Evolutionary conservation across 2,797 vertebrate species (phyloP).

Genomic region (Pseudotriccus pelzelni): DNA sequence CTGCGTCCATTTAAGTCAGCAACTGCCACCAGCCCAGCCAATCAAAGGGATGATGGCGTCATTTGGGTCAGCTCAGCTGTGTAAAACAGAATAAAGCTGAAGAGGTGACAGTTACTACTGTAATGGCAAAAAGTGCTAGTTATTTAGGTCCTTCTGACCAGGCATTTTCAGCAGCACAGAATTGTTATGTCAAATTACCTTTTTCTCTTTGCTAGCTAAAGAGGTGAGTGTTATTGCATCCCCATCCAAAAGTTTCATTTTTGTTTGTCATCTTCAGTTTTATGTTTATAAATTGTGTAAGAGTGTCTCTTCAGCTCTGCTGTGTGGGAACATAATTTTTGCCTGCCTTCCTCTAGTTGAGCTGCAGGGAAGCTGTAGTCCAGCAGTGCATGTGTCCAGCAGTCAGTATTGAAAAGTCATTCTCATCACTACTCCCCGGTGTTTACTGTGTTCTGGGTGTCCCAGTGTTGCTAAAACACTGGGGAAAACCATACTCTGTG

Average conservation of each 20-base stretch:
- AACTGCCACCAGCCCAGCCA: background rate
- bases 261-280: background rate
- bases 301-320: background rate
- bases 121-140: background rate
- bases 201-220: background rate
- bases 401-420: constrained; percentile 31
- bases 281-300: background rate
- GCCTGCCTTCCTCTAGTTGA: background rate
- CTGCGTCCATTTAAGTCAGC: constrained; percentile 29
- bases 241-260: background rate
- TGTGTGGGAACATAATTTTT: constrained; percentile 20
- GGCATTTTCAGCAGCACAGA: background rate
- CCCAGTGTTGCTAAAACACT: background rate
- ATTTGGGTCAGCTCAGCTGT: constrained; percentile 7
- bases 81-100: constrained; percentile 32
- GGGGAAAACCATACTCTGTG: background rate
- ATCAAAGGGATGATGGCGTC: background rate
- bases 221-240: background rate
- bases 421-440: background rate
- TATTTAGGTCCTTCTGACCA: background rate
- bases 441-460: background rate
- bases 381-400: constrained; percentile 27
- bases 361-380: background rate
- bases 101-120: background rate
- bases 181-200: background rate